These are phyloP conservation scores for Ischnura elegans DNA, from an alignment of 2,888 invertebrate species.

Conservation along the genomic window DNA sequence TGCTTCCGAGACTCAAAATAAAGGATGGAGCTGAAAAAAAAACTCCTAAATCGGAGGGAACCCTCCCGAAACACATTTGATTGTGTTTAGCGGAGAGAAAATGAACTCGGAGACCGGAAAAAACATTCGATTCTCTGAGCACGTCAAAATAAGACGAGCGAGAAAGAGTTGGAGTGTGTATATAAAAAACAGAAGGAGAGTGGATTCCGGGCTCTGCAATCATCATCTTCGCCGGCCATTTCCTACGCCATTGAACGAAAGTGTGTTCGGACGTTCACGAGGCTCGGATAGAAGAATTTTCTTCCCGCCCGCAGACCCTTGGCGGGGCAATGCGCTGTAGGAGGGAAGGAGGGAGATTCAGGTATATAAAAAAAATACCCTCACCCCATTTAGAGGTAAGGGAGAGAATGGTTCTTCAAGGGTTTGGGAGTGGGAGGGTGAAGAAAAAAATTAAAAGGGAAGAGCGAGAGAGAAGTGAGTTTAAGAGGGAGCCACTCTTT, in stretches of 20 bases:
- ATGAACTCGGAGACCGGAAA: not conserved
- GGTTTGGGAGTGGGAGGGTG: not conserved
- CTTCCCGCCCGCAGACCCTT: not conserved
- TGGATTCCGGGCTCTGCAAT: not conserved
- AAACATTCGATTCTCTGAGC: conserved; percentile 5
- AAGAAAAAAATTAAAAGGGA: not conserved
- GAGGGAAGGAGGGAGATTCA: not conserved
- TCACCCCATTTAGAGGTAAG: too few relatives aligned
- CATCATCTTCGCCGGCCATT: conserved; percentile 20
- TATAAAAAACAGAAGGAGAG: not conserved
- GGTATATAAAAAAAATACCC: too few relatives aligned
- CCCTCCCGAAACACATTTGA: not conserved
- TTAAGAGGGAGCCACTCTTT: not conserved
- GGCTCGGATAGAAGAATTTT: not conserved
- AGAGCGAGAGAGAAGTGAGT: not conserved
- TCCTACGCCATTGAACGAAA: conserved; percentile 8
- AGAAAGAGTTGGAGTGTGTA: too few relatives aligned
- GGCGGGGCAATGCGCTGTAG: not conserved
- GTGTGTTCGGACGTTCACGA: conserved; percentile 14
- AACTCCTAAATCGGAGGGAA: not conserved
- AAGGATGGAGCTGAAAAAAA: not conserved
- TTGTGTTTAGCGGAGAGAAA: conserved; percentile 3
- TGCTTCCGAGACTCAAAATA: not conserved
- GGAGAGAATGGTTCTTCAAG: not conserved
- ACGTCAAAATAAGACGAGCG: not conserved